Evolutionary conservation across 1,140 invertebrate genomes (phyloP), one percentile per base, ranked within the genome.

Genomic region (Pinna nobilis): DNA sequence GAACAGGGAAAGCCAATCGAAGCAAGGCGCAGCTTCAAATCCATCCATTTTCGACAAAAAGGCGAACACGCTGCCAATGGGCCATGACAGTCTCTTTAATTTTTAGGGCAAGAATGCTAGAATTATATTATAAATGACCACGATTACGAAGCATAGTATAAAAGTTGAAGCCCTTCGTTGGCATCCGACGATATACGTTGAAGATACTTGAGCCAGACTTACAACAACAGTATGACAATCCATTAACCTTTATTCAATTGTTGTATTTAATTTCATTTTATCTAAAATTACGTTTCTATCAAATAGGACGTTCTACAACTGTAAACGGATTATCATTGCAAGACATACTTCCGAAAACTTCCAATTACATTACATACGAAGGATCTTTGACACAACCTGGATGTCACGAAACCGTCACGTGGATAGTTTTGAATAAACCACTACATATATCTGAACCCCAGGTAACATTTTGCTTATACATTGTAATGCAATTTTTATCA

Each of bases 321-420:
- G 25, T 63, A 25, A 41, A 63, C 44, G 39, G 39, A 32, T 70
- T 70, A 61, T 70, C 68, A 25, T n/a, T 70, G 23, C 28, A 28
- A 32, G 68, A 70, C 20, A 49, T 86, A 11, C 32, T 88, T 33
- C 86, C 87, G 1, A 51, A 69, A n/a, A 88, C 82, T 25, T 59
- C 81, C 9, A 80, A 86, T 35, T 89, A 82, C 64, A 82, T 89
- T 5, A 89, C 88, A 15, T 89, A 89, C 63, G 87, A 89, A 28
- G 88, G 88, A 1, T 89, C 88, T 9, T 53, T 88, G n/a, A 88
- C 88, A 1, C 76, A 82, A 37, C 88, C 88, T 6, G 87, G 87
- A 9, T 89, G 88, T 73, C 74, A 84, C 49, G 88, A 89, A 76
- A 88, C 85, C 1, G 87, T 89, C 61, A 88, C 86, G n/a, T 89